These are phyloP conservation scores for Tamandua tetradactyla DNA, from an alignment of 2,797 vertebrate genomes.

Conservation along the genomic window DNA sequence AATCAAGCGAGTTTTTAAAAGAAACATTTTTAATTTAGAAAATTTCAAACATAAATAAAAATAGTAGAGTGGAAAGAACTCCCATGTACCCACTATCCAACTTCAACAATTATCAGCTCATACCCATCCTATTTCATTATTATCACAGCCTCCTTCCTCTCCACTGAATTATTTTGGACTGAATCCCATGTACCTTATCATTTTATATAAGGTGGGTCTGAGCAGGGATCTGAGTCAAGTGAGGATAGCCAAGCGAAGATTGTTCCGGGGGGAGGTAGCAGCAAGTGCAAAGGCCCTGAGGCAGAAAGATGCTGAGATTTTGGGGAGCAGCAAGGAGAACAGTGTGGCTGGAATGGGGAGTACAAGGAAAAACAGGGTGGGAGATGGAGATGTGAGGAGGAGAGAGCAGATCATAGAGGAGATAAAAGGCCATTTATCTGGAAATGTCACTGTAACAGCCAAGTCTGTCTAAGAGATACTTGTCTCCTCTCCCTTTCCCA, in stretches of 20 bases:
- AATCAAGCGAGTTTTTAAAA: conserved; percentile 26
- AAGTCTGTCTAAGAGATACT: neutral
- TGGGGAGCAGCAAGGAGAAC: neutral
- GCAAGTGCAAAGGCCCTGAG: neutral
- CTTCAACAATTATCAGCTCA: neutral
- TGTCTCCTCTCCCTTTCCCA: neutral
- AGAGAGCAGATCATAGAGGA: neutral
- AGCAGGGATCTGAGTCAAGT: neutral
- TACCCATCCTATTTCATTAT: neutral
- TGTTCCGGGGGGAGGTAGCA: neutral
- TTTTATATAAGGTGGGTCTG: neutral
- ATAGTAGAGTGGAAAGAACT: neutral
- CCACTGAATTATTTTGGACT: neutral
- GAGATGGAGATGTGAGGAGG: neutral
- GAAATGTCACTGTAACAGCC: neutral
- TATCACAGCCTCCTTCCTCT: neutral
- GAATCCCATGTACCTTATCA: neutral
- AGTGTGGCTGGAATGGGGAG: neutral
- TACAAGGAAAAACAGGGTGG: neutral
- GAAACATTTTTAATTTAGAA: conserved; percentile 24
- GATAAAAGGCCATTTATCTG: neutral
- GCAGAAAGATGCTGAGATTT: neutral
- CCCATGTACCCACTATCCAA: neutral
- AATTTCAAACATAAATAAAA: neutral
- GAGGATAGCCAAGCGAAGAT: neutral